A percentile compares a stretch with the other conserved stretches of the same genome.
These are phyloP conservation scores for Phenganax subtilis DNA, from an alignment of 92 coral and sea anemone species.

Conservation along the genomic window DNA sequence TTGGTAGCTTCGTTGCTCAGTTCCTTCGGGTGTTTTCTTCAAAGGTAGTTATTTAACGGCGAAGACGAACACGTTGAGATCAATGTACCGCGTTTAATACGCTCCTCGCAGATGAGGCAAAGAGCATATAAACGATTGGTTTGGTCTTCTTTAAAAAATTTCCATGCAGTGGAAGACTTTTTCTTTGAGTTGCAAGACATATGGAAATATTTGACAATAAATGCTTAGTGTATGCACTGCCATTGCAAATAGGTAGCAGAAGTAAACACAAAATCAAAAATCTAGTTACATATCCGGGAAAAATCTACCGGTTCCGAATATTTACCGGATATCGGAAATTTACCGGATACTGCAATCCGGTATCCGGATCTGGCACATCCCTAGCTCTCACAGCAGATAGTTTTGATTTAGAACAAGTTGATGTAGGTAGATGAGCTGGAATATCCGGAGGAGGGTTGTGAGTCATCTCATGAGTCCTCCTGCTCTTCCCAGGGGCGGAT, in stretches of 20 bases:
- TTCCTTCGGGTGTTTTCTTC: constrained; percentile 3
- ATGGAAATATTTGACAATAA: too few species aligned
- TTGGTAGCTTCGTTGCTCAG: neutral
- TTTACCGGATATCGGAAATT: too few species aligned
- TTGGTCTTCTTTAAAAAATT: neutral
- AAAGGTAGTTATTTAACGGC: neutral
- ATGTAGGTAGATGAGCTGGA: constrained; percentile 4
- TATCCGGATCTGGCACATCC: neutral
- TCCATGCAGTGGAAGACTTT: constrained; percentile 8
- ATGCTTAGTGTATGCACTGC: too few species aligned
- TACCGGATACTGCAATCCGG: too few species aligned
- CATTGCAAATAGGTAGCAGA: too few species aligned
- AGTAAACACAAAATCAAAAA: too few species aligned
- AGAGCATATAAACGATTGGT: neutral
- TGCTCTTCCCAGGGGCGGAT: constrained; percentile 50
- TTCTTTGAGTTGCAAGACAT: too few species aligned
- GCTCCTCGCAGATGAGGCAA: neutral
- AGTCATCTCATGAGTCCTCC: constrained; percentile 41
- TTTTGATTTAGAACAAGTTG: neutral
- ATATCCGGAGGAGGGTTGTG: constrained; percentile 35
- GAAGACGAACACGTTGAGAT: neutral
- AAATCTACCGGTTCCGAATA: too few species aligned
- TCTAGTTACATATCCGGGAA: too few species aligned
- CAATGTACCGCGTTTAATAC: neutral
- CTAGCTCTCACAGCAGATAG: neutral